A percentile compares a stretch with the other conserved stretches of the same genome.
Evolutionary conservation across 2,797 vertebrate genomes (phyloP).

Genomic region (Alfaro cultratus): DNA sequence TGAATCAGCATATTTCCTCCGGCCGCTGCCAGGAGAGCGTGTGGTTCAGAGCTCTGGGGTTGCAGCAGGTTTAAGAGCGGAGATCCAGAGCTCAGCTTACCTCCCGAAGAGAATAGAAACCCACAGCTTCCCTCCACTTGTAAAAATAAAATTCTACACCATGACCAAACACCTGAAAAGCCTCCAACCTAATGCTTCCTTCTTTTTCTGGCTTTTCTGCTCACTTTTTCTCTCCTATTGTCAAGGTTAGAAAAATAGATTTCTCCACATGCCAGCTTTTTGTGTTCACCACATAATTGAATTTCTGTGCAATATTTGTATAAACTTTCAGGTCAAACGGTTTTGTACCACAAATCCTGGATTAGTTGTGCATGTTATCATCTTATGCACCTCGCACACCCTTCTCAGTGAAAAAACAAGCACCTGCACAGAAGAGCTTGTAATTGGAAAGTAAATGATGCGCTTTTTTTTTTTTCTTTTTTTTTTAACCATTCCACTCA

Average conservation of each 20-base stretch:
- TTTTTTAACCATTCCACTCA: background rate
- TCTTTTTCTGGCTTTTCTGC: conserved; percentile 27
- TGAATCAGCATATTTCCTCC: conserved; percentile 64
- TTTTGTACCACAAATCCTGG: conserved; percentile 25
- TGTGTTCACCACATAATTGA: conserved; percentile 18
- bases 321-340: conserved; percentile 13
- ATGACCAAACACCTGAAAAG: conserved; percentile 61
- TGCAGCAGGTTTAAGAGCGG: conserved; percentile 55
- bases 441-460: conserved; percentile 24
- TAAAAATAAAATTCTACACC: conserved; percentile 59
- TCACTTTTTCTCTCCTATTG: conserved; percentile 8
- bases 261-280: conserved; percentile 1
- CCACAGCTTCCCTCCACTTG: conserved; percentile 48
- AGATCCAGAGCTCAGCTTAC: conserved; percentile 58
- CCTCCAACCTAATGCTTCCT: conserved; percentile 39
- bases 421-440: conserved; percentile 20
- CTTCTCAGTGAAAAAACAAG: conserved; percentile 37
- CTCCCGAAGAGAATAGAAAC: conserved; percentile 48
- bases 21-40: conserved; percentile 56
- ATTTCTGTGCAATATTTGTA: conserved; percentile 7
- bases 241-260: conserved; percentile 20
- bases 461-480: background rate
- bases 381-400: background rate
- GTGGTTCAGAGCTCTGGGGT: conserved; percentile 46
- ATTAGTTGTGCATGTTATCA: conserved; percentile 5